Evolutionary conservation across 2,113 vertebrate species (phyloP).

Genomic region (Myanophis thanlyinensis): DNA sequence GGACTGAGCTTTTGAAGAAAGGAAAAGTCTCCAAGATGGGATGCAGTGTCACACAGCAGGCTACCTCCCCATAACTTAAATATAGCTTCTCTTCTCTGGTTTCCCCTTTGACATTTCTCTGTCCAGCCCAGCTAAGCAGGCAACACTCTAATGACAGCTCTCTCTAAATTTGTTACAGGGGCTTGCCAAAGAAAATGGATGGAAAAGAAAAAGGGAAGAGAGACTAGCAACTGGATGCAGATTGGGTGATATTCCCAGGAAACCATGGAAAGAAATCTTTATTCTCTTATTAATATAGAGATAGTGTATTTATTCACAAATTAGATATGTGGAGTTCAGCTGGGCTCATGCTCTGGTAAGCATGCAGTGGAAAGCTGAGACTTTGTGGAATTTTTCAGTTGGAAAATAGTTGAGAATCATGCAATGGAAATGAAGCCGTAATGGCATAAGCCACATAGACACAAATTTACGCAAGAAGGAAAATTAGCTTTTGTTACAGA

Average conservation of each 20-base stretch:
- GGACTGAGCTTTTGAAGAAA: background rate
- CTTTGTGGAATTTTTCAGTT: background rate
- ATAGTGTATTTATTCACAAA: background rate
- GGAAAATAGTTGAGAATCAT: background rate
- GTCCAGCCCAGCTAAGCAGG: background rate
- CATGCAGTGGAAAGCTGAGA: background rate
- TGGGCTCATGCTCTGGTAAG: background rate
- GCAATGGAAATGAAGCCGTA: background rate
- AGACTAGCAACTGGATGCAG: background rate
- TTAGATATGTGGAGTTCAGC: background rate
- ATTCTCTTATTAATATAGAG: background rate
- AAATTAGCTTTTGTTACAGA: background rate
- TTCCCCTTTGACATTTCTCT: constrained; percentile 23
- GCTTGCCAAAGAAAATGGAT: background rate
- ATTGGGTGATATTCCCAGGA: background rate
- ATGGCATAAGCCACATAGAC: background rate
- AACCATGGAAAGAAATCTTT: background rate
- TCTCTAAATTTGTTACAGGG: background rate
- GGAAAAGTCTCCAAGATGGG: background rate
- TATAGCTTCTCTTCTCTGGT: constrained; percentile 15
- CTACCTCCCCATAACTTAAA: background rate
- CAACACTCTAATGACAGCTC: background rate
- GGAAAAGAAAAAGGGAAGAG: background rate
- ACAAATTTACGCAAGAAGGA: background rate
- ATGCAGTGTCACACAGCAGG: background rate